phyloP scores from a whole-genome alignment of 1,140 invertebrate species.

The Heliconius himera region DNA sequence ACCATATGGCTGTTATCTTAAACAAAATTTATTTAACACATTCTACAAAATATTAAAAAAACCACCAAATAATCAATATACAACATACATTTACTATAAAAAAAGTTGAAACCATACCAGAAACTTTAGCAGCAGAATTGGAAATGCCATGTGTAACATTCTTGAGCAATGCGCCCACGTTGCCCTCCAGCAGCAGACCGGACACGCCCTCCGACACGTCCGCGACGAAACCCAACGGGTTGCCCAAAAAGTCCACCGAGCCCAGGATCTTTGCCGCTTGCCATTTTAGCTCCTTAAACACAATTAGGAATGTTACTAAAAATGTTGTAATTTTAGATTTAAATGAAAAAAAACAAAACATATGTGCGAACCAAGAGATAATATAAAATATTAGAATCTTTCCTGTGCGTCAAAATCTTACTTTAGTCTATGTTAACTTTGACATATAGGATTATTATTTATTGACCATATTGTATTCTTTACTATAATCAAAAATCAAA shows the following conservation, averaged over 20 bases:
- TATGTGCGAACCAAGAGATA: background rate
- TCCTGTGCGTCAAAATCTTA: too few relatives aligned
- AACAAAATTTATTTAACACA: too few relatives aligned
- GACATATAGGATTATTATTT: too few relatives aligned
- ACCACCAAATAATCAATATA: too few relatives aligned
- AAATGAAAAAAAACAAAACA: background rate
- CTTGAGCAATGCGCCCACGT: constrained; percentile 93
- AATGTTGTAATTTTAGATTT: background rate
- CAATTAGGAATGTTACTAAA: background rate
- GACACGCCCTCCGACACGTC: constrained; percentile 97
- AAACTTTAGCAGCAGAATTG: constrained; percentile 97
- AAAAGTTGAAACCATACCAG: constrained; percentile 64
- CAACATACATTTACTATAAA: too few relatives aligned
- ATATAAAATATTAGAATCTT: too few relatives aligned
- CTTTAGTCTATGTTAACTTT: too few relatives aligned
- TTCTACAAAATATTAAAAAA: too few relatives aligned
- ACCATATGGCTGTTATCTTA: too few relatives aligned
- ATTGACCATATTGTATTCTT: too few relatives aligned
- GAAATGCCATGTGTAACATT: constrained; percentile 98
- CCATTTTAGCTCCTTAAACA: constrained; percentile 91
- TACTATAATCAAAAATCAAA: too few relatives aligned
- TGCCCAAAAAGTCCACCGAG: constrained; percentile 98
- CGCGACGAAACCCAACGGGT: constrained; percentile 96
- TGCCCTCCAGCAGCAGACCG: constrained; percentile 95
- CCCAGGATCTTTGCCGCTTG: constrained; percentile 97